These are phyloP conservation scores for Cydia splendana DNA, from an alignment of 1,140 invertebrate genomes.

Conservation along the genomic window DNA sequence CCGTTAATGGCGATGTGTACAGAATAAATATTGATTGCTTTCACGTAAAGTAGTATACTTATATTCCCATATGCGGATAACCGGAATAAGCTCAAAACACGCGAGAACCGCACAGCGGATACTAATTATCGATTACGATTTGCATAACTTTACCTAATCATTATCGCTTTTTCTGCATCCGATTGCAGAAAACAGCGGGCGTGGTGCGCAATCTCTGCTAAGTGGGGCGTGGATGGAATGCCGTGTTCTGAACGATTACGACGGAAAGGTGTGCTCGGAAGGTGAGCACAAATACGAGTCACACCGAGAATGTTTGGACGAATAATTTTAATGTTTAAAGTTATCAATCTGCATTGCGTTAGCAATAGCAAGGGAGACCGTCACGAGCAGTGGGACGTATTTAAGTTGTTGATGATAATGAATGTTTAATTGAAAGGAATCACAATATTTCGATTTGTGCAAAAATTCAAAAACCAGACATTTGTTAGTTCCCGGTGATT, in stretches of 20 bases:
- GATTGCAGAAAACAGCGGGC: slow-evolving; percentile 6
- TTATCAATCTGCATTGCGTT: too few species aligned
- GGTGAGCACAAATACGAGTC: not conserved
- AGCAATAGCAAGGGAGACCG: too few species aligned
- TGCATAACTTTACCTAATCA: not conserved
- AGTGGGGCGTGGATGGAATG: not conserved
- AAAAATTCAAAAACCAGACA: too few species aligned
- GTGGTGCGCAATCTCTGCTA: slow-evolving; percentile 12
- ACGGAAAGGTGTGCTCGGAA: not conserved
- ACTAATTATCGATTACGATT: slow-evolving; percentile 1
- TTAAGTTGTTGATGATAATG: too few species aligned
- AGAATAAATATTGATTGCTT: not conserved
- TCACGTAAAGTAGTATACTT: not conserved
- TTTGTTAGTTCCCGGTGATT: too few species aligned
- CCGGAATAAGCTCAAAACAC: not conserved
- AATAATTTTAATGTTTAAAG: not conserved
- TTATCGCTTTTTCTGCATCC: slow-evolving; percentile 5
- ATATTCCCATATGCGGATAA: not conserved
- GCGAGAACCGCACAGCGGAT: not conserved
- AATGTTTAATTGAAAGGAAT: too few species aligned
- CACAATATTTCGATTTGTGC: too few species aligned
- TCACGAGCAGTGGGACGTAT: too few species aligned
- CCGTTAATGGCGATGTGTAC: not conserved
- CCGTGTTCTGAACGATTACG: not conserved
- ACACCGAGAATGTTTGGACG: not conserved